Conservation (phyloP, 2,113 vertebrate species). For the Eretmochelys imbricata region DNA sequence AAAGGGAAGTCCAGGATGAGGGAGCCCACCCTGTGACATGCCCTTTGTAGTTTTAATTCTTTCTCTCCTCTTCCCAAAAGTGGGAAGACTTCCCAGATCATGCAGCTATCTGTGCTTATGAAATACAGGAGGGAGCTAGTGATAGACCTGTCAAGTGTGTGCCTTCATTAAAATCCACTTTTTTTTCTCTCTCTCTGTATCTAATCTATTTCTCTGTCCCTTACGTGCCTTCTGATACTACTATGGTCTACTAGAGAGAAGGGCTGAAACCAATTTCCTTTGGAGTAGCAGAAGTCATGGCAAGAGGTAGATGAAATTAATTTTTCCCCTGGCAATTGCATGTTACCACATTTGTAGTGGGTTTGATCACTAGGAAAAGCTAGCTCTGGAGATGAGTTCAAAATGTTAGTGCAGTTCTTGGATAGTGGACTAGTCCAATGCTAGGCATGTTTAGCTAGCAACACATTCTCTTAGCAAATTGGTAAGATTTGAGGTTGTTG, state of each 20-base stretch:
- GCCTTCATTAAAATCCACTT: neutral
- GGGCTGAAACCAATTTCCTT: neutral
- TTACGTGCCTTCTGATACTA: slow-evolving; percentile 33
- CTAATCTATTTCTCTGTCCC: neutral
- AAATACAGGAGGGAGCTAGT: neutral
- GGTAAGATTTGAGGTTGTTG: neutral
- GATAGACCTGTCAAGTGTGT: neutral
- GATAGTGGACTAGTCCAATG: neutral
- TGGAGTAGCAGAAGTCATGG: slow-evolving; percentile 9
- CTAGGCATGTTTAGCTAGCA: neutral
- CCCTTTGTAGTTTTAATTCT: neutral
- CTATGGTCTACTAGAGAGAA: neutral
- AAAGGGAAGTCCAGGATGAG: neutral
- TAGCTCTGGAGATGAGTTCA: slow-evolving; percentile 43
- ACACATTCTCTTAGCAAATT: rapidly evolving
- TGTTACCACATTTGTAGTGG: neutral
- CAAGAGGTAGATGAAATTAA: slow-evolving; percentile 14
- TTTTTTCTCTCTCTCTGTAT: slow-evolving; percentile 11
- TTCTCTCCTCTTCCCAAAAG: neutral
- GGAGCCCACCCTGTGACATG: neutral
- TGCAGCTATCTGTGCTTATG: neutral
- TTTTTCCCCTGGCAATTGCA: slow-evolving; percentile 39
- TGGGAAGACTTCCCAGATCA: neutral
- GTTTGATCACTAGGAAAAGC: neutral
- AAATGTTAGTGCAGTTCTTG: slow-evolving; percentile 13